Evolutionary conservation across 1,140 invertebrate genomes (phyloP), one percentile per base, ranked within the genome.

Genomic region (Mya arenaria): DNA sequence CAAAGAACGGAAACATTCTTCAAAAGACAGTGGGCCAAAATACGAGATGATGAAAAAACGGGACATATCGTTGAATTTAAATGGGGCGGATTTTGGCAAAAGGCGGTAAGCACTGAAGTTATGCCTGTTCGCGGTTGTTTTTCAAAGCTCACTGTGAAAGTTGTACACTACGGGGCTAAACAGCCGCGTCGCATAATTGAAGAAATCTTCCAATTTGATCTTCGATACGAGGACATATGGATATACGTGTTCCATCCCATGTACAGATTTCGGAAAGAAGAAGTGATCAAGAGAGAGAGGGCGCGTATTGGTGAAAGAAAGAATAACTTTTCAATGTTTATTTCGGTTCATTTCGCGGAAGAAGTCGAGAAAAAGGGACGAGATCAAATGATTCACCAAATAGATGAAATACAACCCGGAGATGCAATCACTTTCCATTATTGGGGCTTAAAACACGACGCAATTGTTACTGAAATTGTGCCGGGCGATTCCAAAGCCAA

Each of bases 201-300:
- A 28, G 75, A 79, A 17, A 28, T 1, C 0, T 30, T 79, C 0
- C 25, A 4, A 23, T 68, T 79, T 30, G 63, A 79, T 25, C 34
- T 79, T 10, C 55, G 56, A 15, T 5, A 5, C 3, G 19, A 58
- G 1, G 62, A 79, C 30, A 30, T 79, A n/a, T 79, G 65, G 63
- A 37, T 79, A 25, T 79, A 79, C n/a, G 32, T 37, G 15, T 79
- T 68, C 60, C 75, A 79, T 30, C 75, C 75, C 10, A 30, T 66
- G 10, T 68, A 68, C 52, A 17, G 75, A 37, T 68, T 37, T 25
- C 39, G 23, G 23, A 68, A 17, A n/a, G 10, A 68, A 23, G 52
- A 79, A 36, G 41, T 79, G 5, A 58, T 79, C n/a, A 23, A 41
- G 17, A 28, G 75, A 13, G 75, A 62, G 0, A 65, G 48, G 28